Evolutionary conservation across 1,140 invertebrate species (phyloP), one percentile per base, ranked within the genome.

Genomic region (Aphelenchoides besseyi): DNA sequence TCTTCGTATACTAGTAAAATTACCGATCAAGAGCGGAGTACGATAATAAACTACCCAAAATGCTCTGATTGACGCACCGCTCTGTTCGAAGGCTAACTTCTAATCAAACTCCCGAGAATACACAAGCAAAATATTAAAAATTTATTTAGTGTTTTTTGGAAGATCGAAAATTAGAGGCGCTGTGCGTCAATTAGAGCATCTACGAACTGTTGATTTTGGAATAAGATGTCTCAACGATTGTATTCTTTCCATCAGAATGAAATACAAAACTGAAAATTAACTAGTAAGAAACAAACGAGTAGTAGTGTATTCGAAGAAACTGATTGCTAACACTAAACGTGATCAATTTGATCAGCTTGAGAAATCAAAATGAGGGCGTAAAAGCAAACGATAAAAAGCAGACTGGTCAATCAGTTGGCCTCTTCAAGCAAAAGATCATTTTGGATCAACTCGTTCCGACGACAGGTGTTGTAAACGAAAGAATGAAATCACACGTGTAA

Each of bases 11-110:
- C 80, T 90, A 91, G 85, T 93, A 97, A 74, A 90, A 90, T 23
- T 23, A 48, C 23, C 55, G 18, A 59, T 59, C 28, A 63, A 30
- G 26, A 97, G 75, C 0, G 94, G 94, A 69, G 90, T 89, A 80
- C 89, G 91, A 84, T 93, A 97, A 74, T 90, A 89, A 3, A 91
- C 89, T n/a, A n/a, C n/a, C n/a, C n/a, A n/a, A n/a, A n/a, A n/a
- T n/a, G n/a, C n/a, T n/a, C n/a, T n/a, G n/a, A n/a, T n/a, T n/a
- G n/a, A n/a, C n/a, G n/a, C n/a, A n/a, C n/a, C n/a, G n/a, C n/a
- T n/a, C n/a, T n/a, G n/a, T n/a, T n/a, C n/a, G n/a, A n/a, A n/a
- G n/a, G n/a, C n/a, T n/a, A n/a, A n/a, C n/a, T n/a, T n/a, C n/a
- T n/a, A n/a, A n/a, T n/a, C n/a, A n/a, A n/a, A n/a, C n/a, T n/a